Evolutionary conservation across 2,888 invertebrate genomes (phyloP), one percentile per base, ranked within the genome.

Genomic region (Dugesia japonica): DNA sequence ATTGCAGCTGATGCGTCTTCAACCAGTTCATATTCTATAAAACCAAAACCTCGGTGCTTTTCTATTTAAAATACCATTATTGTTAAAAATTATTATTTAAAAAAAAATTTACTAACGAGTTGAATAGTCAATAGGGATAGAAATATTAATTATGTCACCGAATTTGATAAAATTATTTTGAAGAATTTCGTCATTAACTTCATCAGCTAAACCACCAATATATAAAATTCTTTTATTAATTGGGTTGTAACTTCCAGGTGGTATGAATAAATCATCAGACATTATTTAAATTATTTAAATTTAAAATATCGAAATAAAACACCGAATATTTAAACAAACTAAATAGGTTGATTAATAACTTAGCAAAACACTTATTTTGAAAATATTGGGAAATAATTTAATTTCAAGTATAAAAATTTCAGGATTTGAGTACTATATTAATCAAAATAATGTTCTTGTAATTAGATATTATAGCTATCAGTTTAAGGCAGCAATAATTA

Each of bases 1-100:
- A 98, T 95, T 72, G 97, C 95, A 33, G 94, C 92, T 13, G 92
- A 90, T n/a, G 97, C 95, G 88, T 98, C 98, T 86, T 97, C 97
- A 9, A 92, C 90, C 80, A 89, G 88, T 86, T 98, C 98, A 86
- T 93, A 98, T 86, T 98, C 98, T 79, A 99, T 90, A 84, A 99
- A 98, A 0, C 95, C 94, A 86, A 95, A 98, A n/a, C 95, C 95
- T 82, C 95, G 88, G 83, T 97, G 95, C 82, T 93, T 94, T 83
- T 95, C 94, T 76, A 90, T 73, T 73, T 74, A 74, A 73, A 75
- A 38, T 1, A 75, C 7, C 4, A 15, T n/a, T 72, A 73, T 73
- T 38, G n/a, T 38, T 4, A n/a, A n/a, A n/a, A n/a, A n/a, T n/a
- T n/a, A 71, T 9, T 23, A 71, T 23, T 7, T 9, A 26, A 4